These are phyloP conservation scores for Drosophila borealis DNA, from an alignment of 2,888 invertebrate species.

Conservation along the genomic window DNA sequence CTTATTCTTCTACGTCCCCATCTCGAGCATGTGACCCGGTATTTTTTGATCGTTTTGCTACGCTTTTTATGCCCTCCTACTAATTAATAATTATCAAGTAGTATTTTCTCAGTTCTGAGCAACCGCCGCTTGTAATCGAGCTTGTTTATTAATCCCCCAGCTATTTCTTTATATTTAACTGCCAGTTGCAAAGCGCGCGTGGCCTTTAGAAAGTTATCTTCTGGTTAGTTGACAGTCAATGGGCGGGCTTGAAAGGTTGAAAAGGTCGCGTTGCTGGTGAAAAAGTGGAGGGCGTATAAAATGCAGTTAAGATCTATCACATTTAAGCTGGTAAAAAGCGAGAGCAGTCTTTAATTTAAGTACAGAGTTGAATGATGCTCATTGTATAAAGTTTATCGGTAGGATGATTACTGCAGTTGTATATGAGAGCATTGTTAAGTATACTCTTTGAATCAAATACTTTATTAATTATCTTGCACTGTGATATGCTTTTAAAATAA, in stretches of 20 bases:
- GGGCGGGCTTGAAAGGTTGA: constrained; percentile 42
- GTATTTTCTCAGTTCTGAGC: constrained; percentile 51
- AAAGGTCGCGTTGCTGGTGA: constrained; percentile 17
- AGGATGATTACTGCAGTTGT: background rate
- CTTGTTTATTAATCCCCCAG: constrained; percentile 50
- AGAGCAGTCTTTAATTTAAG: background rate
- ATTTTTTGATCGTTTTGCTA: constrained; percentile 74
- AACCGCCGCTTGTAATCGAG: constrained; percentile 62
- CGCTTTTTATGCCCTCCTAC: constrained; percentile 72
- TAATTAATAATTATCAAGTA: constrained; percentile 74
- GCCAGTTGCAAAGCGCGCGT: constrained; percentile 16
- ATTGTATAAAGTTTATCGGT: constrained; percentile 1
- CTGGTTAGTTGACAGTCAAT: constrained; percentile 11
- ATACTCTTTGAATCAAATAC: no score
- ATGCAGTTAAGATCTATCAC: constrained; percentile 12
- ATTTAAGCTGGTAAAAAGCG: constrained; percentile 22
- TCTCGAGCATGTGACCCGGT: constrained; percentile 66
- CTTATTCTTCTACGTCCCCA: constrained; percentile 1
- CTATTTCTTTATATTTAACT: constrained; percentile 3
- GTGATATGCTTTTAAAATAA: no score
- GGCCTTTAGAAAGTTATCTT: constrained; percentile 42
- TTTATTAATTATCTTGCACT: no score
- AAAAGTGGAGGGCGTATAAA: constrained; percentile 12
- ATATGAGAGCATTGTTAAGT: constrained; percentile 3
- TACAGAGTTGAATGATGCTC: background rate